Percentiles rank a stretch among this genome's conserved stretches.
Evolutionary conservation across 2,888 invertebrate species (phyloP).

Genomic region (Chymomyza procnemis): DNA sequence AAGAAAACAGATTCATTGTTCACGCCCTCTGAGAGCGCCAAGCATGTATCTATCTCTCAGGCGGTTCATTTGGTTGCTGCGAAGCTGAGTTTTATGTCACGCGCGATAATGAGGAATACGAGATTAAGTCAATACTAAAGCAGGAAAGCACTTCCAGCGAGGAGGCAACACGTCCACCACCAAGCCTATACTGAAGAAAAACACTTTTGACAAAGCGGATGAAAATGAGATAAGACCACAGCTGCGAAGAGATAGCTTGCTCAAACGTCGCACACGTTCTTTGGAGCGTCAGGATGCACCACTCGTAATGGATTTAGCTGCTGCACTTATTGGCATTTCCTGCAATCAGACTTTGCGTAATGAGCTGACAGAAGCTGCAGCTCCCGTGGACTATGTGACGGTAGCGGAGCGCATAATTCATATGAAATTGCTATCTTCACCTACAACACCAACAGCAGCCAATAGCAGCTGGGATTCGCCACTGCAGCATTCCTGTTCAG

Average conservation of each 20-base stretch:
- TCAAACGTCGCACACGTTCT: slow-evolving; percentile 74
- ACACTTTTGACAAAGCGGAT: slow-evolving; percentile 86
- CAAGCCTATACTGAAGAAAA: slow-evolving; percentile 92
- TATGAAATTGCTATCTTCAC: slow-evolving; percentile 51
- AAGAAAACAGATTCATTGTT: slow-evolving; percentile 80
- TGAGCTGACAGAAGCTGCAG: slow-evolving; percentile 53
- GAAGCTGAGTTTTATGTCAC: slow-evolving; percentile 77
- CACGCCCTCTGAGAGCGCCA: slow-evolving; percentile 77
- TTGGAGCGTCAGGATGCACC: slow-evolving; percentile 81
- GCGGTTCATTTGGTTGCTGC: slow-evolving; percentile 78
- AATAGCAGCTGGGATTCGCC: slow-evolving; percentile 68
- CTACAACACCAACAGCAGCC: slow-evolving; percentile 19
- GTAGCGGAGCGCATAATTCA: slow-evolving; percentile 83
- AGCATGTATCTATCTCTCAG: slow-evolving; percentile 79
- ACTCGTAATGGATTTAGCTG: slow-evolving; percentile 77
- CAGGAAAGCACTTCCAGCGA: slow-evolving; percentile 83
- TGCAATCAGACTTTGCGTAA: slow-evolving; percentile 39
- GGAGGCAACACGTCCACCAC: slow-evolving; percentile 80
- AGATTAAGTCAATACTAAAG: slow-evolving; percentile 89
- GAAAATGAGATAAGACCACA: slow-evolving; percentile 86
- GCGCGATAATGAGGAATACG: slow-evolving; percentile 79
- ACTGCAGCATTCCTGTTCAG: slow-evolving; percentile 24
- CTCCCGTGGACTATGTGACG: slow-evolving; percentile 73
- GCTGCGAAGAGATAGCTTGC: slow-evolving; percentile 81
- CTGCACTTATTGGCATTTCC: slow-evolving; percentile 72